Percentiles rank a stretch among this genome's conserved stretches.
phyloP scores from a whole-genome alignment of 2,797 vertebrate genomes.

The Paguma larvata region DNA sequence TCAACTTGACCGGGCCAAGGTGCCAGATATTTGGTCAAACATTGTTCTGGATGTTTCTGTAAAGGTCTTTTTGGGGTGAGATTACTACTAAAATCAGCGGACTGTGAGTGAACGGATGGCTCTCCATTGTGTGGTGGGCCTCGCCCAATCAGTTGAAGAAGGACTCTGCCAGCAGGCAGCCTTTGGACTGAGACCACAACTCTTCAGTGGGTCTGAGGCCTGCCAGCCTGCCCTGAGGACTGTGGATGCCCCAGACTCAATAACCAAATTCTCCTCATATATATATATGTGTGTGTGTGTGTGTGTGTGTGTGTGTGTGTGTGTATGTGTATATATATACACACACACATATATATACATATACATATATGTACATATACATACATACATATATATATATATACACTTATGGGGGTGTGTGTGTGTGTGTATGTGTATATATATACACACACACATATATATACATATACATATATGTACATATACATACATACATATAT shows the following conservation, averaged over 20 bases:
- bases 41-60: not conserved
- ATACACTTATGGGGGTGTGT: no score
- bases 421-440: no score
- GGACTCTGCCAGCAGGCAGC: not conserved
- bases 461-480: no score
- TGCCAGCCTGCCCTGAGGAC: not conserved
- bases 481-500: no score
- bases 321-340: no score
- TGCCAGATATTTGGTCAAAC: not conserved
- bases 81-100: not conserved
- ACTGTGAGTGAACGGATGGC: not conserved
- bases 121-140: not conserved
- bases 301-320: no score
- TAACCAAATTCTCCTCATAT: no score
- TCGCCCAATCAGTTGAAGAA: not conserved
- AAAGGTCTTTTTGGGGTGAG: not conserved
- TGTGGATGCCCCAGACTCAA: not conserved
- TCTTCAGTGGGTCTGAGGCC: not conserved
- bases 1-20: not conserved
- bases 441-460: no score
- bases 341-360: no score
- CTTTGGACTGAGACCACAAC: accelerated
- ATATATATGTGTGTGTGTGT: no score
- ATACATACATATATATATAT: no score
- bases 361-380: no score